Conservation (phyloP, 2,113 vertebrate species). For the Centropus bengalensis region DNA sequence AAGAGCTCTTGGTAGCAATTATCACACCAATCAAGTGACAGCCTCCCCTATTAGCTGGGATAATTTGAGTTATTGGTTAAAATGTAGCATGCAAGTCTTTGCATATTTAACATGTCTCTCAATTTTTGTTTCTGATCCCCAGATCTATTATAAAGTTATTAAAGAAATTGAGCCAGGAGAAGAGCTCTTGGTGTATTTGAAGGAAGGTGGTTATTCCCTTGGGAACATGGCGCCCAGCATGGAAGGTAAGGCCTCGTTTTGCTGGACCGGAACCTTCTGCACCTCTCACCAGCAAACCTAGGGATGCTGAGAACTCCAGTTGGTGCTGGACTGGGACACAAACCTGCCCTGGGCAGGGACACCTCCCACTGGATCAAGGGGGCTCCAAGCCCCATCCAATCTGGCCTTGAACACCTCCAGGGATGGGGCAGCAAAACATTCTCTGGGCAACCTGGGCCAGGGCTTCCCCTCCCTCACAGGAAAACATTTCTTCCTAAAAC, state of each 20-base stretch:
- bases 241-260: conserved; percentile 87
- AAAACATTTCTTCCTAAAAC: too few species aligned
- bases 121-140: conserved; percentile 36
- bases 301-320: background rate
- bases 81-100: background rate
- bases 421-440: too few species aligned
- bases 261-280: background rate
- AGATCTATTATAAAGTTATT: conserved; percentile 97
- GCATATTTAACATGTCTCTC: background rate
- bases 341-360: background rate
- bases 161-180: conserved; percentile 95
- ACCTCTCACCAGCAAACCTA: background rate
- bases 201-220: conserved; percentile 91
- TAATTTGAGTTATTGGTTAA: background rate
- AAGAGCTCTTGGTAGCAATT: background rate
- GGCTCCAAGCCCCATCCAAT: too few species aligned
- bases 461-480: too few species aligned
- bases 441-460: too few species aligned
- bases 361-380: too few species aligned
- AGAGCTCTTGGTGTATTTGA: conserved; percentile 95
- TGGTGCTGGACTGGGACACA: background rate
- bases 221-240: conserved; percentile 91
- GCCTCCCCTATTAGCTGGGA: background rate
- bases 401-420: too few species aligned
- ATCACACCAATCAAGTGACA: background rate